Evolutionary conservation across 2,888 invertebrate species (phyloP).

Genomic region (Elaeidobius kamerunicus): DNA sequence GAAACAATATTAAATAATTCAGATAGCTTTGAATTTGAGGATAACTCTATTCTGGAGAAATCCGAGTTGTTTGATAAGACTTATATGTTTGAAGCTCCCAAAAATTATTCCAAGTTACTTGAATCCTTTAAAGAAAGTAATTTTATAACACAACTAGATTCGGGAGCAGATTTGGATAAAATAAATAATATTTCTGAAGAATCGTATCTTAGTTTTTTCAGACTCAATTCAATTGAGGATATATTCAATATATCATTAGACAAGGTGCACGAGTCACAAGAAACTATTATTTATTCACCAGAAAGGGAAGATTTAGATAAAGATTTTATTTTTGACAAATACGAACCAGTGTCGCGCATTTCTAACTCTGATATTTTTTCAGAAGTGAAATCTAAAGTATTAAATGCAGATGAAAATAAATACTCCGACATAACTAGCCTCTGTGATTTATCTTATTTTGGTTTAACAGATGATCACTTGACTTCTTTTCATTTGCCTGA

Average conservation of each 20-base stretch:
- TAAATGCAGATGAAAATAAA: too few species aligned
- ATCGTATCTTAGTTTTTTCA: conserved; percentile 3
- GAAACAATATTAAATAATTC: conserved; percentile 14
- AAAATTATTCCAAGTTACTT: conserved; percentile 34
- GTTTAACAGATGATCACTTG: conserved; percentile 22
- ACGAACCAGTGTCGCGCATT: too few species aligned
- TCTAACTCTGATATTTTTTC: too few species aligned
- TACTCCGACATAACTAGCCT: conserved; percentile 25
- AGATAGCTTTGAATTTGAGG: conserved; percentile 23
- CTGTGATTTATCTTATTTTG: conserved; percentile 35
- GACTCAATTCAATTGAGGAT: neutral
- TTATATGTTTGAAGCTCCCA: conserved; percentile 37
- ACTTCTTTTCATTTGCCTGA: too few species aligned
- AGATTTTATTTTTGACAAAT: too few species aligned
- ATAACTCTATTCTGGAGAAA: conserved; percentile 11
- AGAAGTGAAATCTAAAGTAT: too few species aligned
- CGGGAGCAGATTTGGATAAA: neutral
- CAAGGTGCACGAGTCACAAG: conserved; percentile 14
- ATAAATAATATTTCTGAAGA: too few species aligned
- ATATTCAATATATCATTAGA: neutral
- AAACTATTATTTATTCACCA: conserved; percentile 37
- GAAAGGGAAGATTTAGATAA: conserved; percentile 24
- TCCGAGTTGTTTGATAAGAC: conserved; percentile 29
- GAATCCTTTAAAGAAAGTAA: conserved; percentile 27
- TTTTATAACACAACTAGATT: neutral